Evolutionary conservation across 2,797 vertebrate genomes (phyloP), one percentile per base, ranked within the genome.

Genomic region (Cygnus olor): DNA sequence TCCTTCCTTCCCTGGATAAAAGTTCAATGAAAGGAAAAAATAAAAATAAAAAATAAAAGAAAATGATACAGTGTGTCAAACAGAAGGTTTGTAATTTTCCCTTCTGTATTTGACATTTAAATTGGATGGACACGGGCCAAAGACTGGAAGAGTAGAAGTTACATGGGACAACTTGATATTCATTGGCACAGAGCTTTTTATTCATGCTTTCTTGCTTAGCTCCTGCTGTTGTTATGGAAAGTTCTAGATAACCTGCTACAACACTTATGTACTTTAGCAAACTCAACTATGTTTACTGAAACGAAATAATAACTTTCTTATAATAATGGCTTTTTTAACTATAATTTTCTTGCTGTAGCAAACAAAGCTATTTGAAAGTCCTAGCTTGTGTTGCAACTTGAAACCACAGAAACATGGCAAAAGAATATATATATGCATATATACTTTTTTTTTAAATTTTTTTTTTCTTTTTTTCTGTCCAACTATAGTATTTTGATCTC

Each of bases 211-310:
- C 70, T 91, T 66, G 60, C 70, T 51, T 40, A 81, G 63, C 71
- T 94, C 88, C 88, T 91, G 85, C 81, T 92, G 80, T 44, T 93
- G 56, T 84, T 93, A 66, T 15, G 80, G 80, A 90, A 95, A 95
- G 60, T n/a, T 82, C 66, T 90, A 68, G 71, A 68, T 86, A 93
- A 88, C 70, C 56, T 82, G 76, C 58, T 94, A 17, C 51, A 80
- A 80, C 63, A 79, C 58, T 86, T 4, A 13, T 34, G 56, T 57
- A 58, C 32, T 90, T 94, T 56, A 93, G 51, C 42, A 73, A 65
- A 70, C 63, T 27, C 5, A n/a, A 86, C 38, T 58, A n/a, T 49
- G 11, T 7, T 90, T 87, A 66, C 54, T 66, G 64, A 93, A 90
- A 84, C 10, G 77, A 83, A 84, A 88, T 54, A 1, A 58, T 54